Evolutionary conservation across 2,797 vertebrate genomes (phyloP).

Genomic region (Clarias platycephalus): DNA sequence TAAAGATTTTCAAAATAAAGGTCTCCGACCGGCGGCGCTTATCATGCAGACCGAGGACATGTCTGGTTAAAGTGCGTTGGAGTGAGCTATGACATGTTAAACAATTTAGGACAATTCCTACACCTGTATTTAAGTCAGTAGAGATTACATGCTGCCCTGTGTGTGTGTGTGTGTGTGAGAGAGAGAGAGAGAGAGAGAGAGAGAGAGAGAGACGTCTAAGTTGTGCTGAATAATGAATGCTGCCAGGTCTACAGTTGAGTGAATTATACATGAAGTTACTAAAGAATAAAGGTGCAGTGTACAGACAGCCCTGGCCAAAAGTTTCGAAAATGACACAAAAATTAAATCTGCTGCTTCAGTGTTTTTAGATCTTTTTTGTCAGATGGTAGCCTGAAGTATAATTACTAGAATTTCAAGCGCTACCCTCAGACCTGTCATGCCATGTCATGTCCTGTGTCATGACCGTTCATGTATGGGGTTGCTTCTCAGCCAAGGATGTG

Average conservation of each 20-base stretch:
- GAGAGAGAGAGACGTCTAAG: conserved; percentile 38
- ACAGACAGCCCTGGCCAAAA: too few species aligned
- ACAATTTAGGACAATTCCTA: background rate
- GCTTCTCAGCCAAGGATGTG: too few species aligned
- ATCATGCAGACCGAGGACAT: background rate
- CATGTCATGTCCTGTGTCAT: too few species aligned
- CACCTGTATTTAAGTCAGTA: conserved; percentile 1
- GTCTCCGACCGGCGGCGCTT: background rate
- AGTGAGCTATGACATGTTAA: background rate
- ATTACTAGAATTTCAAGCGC: too few species aligned
- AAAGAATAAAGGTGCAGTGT: conserved; percentile 70
- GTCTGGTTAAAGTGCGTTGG: background rate
- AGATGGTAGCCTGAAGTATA: too few species aligned
- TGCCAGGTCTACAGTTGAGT: conserved; percentile 70
- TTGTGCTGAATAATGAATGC: conserved; percentile 76
- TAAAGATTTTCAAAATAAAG: conserved; percentile 19
- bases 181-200: background rate
- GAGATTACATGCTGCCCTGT: background rate
- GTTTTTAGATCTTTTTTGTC: too few species aligned
- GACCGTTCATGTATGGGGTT: too few species aligned
- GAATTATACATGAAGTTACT: conserved; percentile 80
- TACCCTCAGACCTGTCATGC: too few species aligned
- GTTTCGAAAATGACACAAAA: too few species aligned
- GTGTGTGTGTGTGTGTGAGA: background rate
- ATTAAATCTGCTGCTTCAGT: too few species aligned